Percentiles rank a stretch among this genome's conserved stretches.
phyloP scores from a whole-genome alignment of 2,113 vertebrate species.

The Ardeotis arabs region DNA sequence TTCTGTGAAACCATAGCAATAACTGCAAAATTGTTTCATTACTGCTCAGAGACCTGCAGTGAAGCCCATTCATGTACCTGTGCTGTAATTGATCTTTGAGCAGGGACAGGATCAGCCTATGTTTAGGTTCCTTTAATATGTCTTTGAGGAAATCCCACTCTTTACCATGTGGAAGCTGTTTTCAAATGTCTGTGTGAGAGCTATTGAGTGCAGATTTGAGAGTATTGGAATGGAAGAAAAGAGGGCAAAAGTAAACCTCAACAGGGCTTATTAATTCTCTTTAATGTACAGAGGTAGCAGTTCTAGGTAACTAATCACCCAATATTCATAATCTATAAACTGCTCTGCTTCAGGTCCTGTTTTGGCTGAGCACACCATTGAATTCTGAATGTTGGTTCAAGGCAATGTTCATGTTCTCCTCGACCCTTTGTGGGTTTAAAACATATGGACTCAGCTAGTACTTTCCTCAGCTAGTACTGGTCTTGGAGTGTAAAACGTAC shows the following conservation, averaged over 20 bases:
- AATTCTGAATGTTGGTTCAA: background rate
- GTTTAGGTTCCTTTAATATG: background rate
- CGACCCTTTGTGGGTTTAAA: background rate
- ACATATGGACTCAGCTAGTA: no score
- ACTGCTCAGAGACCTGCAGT: fast-evolving
- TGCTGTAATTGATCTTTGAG: background rate
- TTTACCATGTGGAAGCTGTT: background rate
- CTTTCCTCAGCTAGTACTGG: background rate
- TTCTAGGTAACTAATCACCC: background rate
- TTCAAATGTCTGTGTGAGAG: background rate
- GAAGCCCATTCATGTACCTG: fast-evolving
- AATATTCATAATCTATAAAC: background rate
- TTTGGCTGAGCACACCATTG: background rate
- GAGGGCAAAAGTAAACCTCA: background rate
- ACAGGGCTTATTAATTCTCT: background rate
- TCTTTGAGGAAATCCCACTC: background rate
- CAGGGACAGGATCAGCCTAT: background rate
- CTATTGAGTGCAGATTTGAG: background rate
- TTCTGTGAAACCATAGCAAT: background rate
- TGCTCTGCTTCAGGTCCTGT: background rate
- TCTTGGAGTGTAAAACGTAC: background rate
- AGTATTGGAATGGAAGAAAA: background rate
- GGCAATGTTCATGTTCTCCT: background rate
- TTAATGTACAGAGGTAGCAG: background rate
- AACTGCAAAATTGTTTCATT: background rate